Percentiles rank a stretch among this genome's conserved stretches.
phyloP scores from a whole-genome alignment of 2,888 invertebrate species.

The Eugnorisma glareosa region DNA sequence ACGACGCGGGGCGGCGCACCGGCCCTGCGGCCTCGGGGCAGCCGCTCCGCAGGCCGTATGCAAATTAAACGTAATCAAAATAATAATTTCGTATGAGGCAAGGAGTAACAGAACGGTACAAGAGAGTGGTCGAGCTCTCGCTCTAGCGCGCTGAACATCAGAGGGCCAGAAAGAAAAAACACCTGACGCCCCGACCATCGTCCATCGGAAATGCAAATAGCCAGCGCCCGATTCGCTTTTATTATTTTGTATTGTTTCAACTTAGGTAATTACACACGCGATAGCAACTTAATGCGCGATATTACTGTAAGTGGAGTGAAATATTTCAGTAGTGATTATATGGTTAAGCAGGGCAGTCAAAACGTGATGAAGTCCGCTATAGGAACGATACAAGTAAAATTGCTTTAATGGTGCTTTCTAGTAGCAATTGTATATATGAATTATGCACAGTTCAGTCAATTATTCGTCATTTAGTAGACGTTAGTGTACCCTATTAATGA shows the following conservation, averaged over 20 bases:
- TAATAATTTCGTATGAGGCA: conserved; percentile 86
- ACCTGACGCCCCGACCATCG: conserved; percentile 70
- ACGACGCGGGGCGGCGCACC: conserved; percentile 81
- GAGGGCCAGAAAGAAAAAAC: conserved; percentile 78
- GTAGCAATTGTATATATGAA: conserved; percentile 62
- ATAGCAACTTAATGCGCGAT: conserved; percentile 85
- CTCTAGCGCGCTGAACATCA: conserved; percentile 72
- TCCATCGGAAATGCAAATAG: conserved; percentile 86
- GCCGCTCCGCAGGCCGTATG: conserved; percentile 84
- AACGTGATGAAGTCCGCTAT: conserved; percentile 77
- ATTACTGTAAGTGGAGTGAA: conserved; percentile 85
- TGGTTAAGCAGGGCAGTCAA: conserved; percentile 73
- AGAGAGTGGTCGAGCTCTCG: conserved; percentile 74
- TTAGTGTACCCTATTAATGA: conserved; percentile 46
- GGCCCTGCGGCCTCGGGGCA: conserved; percentile 82
- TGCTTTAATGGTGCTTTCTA: conserved; percentile 71
- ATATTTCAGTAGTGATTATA: conserved; percentile 84
- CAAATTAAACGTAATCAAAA: conserved; percentile 91
- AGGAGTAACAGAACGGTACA: conserved; percentile 75
- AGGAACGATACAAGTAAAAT: conserved; percentile 70
- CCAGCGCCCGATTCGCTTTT: conserved; percentile 84
- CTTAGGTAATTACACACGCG: conserved; percentile 84
- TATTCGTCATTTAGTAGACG: conserved; percentile 55
- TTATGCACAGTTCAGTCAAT: conserved; percentile 58
- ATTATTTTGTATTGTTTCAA: conserved; percentile 86